These are phyloP conservation scores for Myotis myotis DNA, from an alignment of 2,797 vertebrate genomes.

Conservation along the genomic window DNA sequence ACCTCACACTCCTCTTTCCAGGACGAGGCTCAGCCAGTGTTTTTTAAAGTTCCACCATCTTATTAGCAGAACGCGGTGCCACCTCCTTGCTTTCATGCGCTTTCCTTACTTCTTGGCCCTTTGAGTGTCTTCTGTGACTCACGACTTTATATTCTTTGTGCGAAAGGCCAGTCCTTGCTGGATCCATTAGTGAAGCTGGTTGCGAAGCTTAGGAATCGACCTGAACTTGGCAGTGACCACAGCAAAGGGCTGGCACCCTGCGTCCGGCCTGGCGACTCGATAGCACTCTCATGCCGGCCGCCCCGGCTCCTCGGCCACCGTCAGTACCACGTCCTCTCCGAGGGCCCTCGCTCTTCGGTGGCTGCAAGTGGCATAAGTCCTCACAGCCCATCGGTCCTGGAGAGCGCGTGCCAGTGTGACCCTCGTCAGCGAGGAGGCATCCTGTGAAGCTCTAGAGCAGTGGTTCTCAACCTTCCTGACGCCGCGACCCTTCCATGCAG, in stretches of 20 bases:
- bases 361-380: background rate
- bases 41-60: background rate
- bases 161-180: background rate
- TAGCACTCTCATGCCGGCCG: background rate
- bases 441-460: background rate
- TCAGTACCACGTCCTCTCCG: background rate
- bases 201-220: background rate
- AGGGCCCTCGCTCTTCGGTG: background rate
- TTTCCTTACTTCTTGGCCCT: background rate
- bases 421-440: background rate
- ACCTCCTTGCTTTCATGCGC: background rate
- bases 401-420: background rate
- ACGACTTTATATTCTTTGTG: background rate
- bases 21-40: background rate
- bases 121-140: constrained; percentile 23
- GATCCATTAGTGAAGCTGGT: background rate
- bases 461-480: no score
- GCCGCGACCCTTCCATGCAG: no score
- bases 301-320: background rate
- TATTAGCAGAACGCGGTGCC: background rate
- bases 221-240: background rate
- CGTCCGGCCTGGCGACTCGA: background rate
- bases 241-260: background rate
- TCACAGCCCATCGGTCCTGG: background rate
- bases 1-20: background rate